Evolutionary conservation across 2,888 invertebrate genomes (phyloP), one percentile per base, ranked within the genome.

Genomic region (Tiliacea aurago): DNA sequence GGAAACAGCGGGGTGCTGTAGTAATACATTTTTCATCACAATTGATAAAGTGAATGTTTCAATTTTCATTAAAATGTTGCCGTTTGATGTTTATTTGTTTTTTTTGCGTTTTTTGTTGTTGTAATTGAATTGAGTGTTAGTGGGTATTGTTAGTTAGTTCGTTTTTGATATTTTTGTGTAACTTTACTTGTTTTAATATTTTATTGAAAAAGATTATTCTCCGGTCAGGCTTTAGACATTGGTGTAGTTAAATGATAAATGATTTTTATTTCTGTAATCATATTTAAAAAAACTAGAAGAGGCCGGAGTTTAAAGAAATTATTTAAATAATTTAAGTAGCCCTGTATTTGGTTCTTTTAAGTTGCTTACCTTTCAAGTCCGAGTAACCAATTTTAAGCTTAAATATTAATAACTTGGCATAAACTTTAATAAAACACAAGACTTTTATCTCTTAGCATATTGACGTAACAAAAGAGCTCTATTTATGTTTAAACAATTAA

Each of bases 401-500:
- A 65, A 67, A 37, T 37, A 23, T 23, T 7, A 69, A 37, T 7
- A 69, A 37, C 37, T 37, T 37, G 13, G 5, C 4, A 13, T 59
- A 37, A 0, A 37, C 0, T 2, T 23, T 18, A 43, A 28, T 37
- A 69, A 47, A 69, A 70, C 20, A 69, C 20, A 41, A 28, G 7
- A 11, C 28, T 45, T 33, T 28, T n/a, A 33, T 28, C 11, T 56
- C 41, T 47, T 37, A 58, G 61, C 64, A 37, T 73, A 56, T 20
- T 51, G 61, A 68, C 41, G 20, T 70, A 45, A 73, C 37, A 73
- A 70, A 59, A 63, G 37, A 64, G 20, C 37, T 71, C 64, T 65
- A 71, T 67, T 33, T 61, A 43, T 76, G 81, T 84, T 82, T 70
- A 76, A 84, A 86, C 81, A 76, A 81, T 87, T 77, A 75, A 84